Conservation (phyloP, 1,140 invertebrate genomes). For the Armadillidium nasatum region DNA sequence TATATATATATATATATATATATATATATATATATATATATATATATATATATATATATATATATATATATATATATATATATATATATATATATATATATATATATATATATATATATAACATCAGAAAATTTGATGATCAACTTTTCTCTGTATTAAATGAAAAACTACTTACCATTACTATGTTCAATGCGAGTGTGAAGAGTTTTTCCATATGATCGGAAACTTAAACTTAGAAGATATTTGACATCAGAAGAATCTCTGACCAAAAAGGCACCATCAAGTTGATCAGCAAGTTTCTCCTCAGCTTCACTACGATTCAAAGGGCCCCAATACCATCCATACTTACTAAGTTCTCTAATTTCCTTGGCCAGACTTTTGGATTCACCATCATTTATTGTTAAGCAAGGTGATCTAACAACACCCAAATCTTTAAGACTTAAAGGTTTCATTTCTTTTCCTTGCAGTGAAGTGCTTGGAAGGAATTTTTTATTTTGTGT, state of each 20-base stretch:
- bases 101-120: constrained; percentile 44
- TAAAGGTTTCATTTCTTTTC: not conserved
- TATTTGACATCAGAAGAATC: constrained; percentile 68
- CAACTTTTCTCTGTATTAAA: too few relatives aligned
- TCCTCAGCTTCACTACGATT: constrained; percentile 60
- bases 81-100: constrained; percentile 12
- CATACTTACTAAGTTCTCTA: constrained; percentile 58
- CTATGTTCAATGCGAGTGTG: constrained; percentile 66
- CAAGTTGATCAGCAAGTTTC: constrained; percentile 63
- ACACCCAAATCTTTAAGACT: not conserved
- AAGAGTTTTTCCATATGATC: constrained; percentile 66
- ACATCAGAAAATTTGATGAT: not conserved
- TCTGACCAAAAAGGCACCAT: constrained; percentile 71
- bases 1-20: not conserved
- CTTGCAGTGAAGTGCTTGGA: not conserved
- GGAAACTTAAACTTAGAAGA: constrained; percentile 66
- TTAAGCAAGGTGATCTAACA: not conserved
- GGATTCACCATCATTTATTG: not conserved
- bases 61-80: constrained; percentile 15
- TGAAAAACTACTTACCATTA: constrained; percentile 34
- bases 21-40: not conserved
- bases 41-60: constrained; percentile 11
- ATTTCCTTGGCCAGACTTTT: constrained; percentile 52
- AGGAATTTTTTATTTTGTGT: not conserved
- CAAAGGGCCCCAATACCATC: constrained; percentile 65